phyloP scores from a whole-genome alignment of 2,888 invertebrate genomes.

The Cepaea hortensis region DNA sequence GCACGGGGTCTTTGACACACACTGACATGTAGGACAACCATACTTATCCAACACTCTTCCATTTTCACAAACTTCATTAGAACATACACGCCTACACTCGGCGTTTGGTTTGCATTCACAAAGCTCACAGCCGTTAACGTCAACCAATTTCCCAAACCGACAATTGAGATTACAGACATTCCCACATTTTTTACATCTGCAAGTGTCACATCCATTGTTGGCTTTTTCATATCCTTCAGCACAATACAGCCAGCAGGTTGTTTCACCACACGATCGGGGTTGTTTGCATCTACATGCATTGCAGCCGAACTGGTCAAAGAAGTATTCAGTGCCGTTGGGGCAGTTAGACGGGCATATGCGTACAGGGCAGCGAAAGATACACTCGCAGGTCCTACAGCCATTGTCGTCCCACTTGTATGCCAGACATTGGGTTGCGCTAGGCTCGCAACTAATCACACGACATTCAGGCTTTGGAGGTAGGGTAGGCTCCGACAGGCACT shows the following conservation, averaged over 20 bases:
- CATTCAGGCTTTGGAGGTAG: neutral
- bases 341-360: neutral
- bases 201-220: neutral
- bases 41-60: neutral
- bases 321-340: neutral
- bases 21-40: neutral
- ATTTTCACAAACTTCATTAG: neutral
- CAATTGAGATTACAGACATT: neutral
- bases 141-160: neutral
- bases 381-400: neutral
- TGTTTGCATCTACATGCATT: neutral
- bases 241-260: neutral
- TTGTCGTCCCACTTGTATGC: neutral
- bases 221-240: neutral
- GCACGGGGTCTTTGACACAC: neutral
- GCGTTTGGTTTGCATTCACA: neutral
- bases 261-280: neutral
- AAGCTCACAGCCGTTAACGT: neutral
- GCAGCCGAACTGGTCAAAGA: neutral
- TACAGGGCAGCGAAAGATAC: neutral
- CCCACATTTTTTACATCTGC: neutral
- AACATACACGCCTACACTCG: neutral
- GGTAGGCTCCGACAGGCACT: neutral
- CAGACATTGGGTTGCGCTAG: neutral
- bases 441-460: neutral